Conservation (phyloP, 2,113 vertebrate species). For the Sapayoa aenigma region DNA sequence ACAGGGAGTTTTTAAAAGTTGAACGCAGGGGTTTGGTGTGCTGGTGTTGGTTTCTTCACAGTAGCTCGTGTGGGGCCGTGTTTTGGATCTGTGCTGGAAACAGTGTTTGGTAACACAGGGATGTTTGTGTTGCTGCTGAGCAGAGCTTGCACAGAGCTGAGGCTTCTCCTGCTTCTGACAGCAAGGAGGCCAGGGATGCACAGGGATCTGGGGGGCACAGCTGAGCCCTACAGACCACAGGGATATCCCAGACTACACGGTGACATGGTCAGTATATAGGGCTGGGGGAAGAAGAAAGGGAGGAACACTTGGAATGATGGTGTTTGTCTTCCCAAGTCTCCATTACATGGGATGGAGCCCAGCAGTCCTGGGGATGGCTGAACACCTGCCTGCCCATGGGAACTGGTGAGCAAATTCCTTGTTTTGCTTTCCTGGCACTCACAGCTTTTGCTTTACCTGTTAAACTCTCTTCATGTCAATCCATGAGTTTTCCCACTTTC, state of each 20-base stretch:
- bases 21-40: neutral
- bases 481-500: neutral
- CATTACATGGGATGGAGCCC: accelerated
- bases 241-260: neutral
- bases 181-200: neutral
- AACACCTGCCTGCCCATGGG: neutral
- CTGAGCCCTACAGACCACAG: too few relatives aligned
- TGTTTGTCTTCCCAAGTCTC: neutral
- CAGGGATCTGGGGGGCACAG: neutral
- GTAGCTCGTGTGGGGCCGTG: neutral
- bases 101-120: neutral
- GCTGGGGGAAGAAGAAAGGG: neutral
- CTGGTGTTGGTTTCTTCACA: neutral
- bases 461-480: neutral
- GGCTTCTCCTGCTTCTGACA: neutral
- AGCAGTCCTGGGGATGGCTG: neutral
- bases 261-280: accelerated
- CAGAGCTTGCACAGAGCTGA: accelerated
- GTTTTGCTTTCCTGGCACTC: neutral
- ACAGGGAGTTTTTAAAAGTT: neutral
- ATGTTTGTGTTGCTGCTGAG: neutral
- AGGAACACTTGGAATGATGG: neutral
- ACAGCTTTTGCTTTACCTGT: neutral
- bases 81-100: neutral
- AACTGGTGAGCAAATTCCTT: neutral